A percentile compares a stretch with the other conserved stretches of the same genome.
phyloP scores from a whole-genome alignment of 1,140 invertebrate genomes.

The Thalassaphorura encarpata region DNA sequence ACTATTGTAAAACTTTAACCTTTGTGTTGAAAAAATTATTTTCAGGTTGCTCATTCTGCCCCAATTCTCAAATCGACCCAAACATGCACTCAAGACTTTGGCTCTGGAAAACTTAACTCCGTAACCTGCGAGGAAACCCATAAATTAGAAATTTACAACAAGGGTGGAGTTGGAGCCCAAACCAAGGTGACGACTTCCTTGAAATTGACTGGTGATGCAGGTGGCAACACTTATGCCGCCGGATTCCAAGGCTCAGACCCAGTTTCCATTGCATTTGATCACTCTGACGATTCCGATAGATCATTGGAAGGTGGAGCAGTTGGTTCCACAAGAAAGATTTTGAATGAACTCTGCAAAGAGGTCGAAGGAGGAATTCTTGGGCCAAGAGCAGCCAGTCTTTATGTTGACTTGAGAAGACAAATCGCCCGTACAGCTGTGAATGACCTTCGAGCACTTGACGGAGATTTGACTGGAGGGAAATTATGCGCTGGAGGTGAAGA shows the following conservation, averaged over 20 bases:
- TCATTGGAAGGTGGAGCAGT: no score
- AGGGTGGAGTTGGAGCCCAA: background rate
- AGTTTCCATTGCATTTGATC: background rate
- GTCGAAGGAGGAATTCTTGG: background rate
- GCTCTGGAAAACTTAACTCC: constrained; percentile 1
- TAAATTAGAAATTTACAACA: background rate
- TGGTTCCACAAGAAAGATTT: no score
- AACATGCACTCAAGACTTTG: constrained; percentile 11
- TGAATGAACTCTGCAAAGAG: background rate
- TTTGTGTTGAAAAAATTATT: background rate
- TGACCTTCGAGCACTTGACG: constrained; percentile 49
- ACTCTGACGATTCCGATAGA: no score
- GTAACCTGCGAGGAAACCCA: constrained; percentile 15
- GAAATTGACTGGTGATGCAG: background rate
- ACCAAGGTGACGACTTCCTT: background rate
- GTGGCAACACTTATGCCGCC: background rate
- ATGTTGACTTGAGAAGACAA: background rate
- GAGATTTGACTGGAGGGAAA: background rate
- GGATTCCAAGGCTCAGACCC: background rate
- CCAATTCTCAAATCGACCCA: constrained; percentile 11
- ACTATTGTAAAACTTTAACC: background rate
- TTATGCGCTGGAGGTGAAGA: background rate
- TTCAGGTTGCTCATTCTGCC: background rate
- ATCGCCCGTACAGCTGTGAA: background rate
- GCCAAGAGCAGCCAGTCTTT: background rate